A percentile compares a stretch with the other conserved stretches of the same genome.
Conservation (phyloP, 1,140 invertebrate genomes). For the Euglossa dilemma region DNA sequence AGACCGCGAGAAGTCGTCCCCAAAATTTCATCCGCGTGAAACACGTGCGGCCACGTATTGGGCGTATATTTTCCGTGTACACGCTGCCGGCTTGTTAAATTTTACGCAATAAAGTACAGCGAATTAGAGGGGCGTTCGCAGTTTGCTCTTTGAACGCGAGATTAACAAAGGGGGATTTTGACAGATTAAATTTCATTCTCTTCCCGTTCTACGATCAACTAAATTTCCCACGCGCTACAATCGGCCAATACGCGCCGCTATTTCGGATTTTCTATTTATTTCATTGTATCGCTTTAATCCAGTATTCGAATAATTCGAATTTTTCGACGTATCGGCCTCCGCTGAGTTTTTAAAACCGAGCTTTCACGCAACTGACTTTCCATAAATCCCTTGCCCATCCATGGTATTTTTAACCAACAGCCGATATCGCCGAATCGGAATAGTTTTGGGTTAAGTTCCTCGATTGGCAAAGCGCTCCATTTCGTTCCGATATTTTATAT, state of each 20-base stretch:
- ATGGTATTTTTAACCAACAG: no score
- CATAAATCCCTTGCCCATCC: neutral
- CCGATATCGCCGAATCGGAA: no score
- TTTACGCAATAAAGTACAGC: constrained; percentile 20
- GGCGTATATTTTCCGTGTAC: neutral
- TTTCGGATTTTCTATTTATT: neutral
- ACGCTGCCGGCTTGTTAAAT: neutral
- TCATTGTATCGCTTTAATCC: neutral
- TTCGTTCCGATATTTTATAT: no score
- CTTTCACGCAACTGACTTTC: neutral
- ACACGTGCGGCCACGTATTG: neutral
- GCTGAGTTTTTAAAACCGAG: neutral
- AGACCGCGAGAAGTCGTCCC: constrained; percentile 17
- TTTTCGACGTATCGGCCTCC: no score
- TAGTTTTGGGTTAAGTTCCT: no score
- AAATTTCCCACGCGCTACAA: neutral
- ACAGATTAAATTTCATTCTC: constrained; percentile 22
- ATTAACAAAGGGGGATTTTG: constrained; percentile 18
- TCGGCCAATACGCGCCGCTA: neutral
- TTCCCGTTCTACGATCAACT: neutral
- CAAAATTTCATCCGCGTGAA: constrained; percentile 23
- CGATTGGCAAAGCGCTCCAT: no score
- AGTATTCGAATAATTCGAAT: neutral
- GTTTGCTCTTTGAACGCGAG: constrained; percentile 2
- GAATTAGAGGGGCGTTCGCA: constrained; percentile 29